Evolutionary conservation across 2,113 vertebrate genomes (phyloP).

Genomic region (Puntigrus tetrazona): DNA sequence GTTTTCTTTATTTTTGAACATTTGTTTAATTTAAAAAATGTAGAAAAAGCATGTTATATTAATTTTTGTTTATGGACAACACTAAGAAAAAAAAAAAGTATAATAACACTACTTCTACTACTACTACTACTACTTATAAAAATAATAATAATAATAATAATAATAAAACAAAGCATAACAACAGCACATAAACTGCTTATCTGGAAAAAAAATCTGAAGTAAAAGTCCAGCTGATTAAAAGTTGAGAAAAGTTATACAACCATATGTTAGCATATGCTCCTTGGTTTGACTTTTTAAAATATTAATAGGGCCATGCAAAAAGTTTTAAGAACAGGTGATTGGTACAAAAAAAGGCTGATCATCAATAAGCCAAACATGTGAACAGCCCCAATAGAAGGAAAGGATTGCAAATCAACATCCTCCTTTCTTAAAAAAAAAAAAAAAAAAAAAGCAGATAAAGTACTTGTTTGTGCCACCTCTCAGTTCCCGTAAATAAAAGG

Average conservation of each 20-base stretch:
- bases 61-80: too few species aligned
- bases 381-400: neutral
- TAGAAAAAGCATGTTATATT: too few species aligned
- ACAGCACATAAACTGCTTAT: neutral
- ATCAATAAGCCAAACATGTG: neutral
- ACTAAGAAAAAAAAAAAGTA: too few species aligned
- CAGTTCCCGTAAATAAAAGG: constrained; percentile 50
- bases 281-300: neutral
- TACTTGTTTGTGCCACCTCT: constrained; percentile 37
- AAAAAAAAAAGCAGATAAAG: constrained; percentile 16
- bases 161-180: neutral
- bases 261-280: neutral
- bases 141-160: neutral
- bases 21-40: too few species aligned
- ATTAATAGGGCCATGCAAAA: neutral
- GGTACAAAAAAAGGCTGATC: neutral
- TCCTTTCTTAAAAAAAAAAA: too few species aligned
- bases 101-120: too few species aligned
- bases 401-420: neutral
- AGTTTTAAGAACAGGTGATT: neutral
- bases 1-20: neutral
- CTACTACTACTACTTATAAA: too few species aligned
- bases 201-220: neutral
- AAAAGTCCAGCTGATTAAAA: neutral
- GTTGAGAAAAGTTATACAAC: neutral